Evolutionary conservation across 2,113 vertebrate genomes (phyloP).

Genomic region (Clarias batrachus): DNA sequence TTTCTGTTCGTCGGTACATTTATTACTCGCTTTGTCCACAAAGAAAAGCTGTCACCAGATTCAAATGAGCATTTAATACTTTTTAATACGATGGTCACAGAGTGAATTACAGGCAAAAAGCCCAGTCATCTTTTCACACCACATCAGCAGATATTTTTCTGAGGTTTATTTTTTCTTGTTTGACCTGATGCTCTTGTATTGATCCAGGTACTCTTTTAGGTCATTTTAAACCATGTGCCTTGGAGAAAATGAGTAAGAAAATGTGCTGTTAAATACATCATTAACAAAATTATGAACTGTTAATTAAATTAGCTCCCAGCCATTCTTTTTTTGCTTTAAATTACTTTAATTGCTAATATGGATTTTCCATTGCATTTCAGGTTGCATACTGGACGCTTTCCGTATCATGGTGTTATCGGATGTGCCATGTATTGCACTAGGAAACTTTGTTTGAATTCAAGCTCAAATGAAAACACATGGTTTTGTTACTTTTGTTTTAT

Average conservation of each 20-base stretch:
- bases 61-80: constrained; percentile 29
- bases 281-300: background rate
- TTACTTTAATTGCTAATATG: constrained; percentile 1
- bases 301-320: background rate
- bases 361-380: background rate
- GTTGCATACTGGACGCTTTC: background rate
- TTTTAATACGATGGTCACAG: constrained; percentile 39
- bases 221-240: background rate
- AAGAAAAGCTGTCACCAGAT: constrained; percentile 29
- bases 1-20: background rate
- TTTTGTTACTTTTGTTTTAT: background rate
- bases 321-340: background rate
- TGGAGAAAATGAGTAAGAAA: constrained; percentile 4
- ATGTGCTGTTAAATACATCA: constrained; percentile 32
- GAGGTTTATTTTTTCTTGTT: constrained; percentile 26
- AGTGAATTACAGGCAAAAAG: constrained; percentile 6
- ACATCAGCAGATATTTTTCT: background rate
- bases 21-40: background rate
- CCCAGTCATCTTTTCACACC: constrained; percentile 21
- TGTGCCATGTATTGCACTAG: background rate
- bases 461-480: background rate
- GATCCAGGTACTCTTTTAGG: constrained; percentile 35
- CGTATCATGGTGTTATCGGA: background rate
- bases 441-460: background rate
- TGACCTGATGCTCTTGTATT: constrained; percentile 14